Conservation (phyloP, 1,140 invertebrate genomes). For the Lordiphosa mommai region DNA sequence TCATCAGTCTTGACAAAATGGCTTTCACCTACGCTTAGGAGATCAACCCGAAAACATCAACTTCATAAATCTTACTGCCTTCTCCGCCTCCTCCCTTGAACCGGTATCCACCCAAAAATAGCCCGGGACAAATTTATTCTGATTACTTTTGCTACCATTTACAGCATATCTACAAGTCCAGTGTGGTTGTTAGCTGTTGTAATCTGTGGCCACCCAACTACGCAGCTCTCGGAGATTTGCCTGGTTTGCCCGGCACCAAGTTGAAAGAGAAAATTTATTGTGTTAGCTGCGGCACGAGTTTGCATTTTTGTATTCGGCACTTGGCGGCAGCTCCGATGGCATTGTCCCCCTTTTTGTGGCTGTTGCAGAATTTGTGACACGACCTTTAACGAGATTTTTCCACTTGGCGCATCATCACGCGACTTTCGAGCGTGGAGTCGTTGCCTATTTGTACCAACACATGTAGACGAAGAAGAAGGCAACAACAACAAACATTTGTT, state of each 20-base stretch:
- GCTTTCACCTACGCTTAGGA: neutral
- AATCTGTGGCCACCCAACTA: constrained; percentile 44
- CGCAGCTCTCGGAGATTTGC: constrained; percentile 17
- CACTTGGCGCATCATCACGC: constrained; percentile 70
- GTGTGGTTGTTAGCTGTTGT: neutral
- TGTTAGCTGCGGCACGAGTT: constrained; percentile 61
- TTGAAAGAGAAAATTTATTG: constrained; percentile 69
- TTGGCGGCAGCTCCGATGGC: constrained; percentile 15
- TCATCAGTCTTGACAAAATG: too few species aligned
- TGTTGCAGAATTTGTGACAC: constrained; percentile 63
- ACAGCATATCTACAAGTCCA: constrained; percentile 5
- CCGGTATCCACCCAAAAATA: constrained; percentile 1
- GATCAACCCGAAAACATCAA: constrained; percentile 14
- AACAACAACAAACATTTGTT: constrained; percentile 65
- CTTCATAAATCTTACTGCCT: constrained; percentile 38
- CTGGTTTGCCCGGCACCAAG: constrained; percentile 22
- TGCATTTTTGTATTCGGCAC: constrained; percentile 40
- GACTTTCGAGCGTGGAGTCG: constrained; percentile 53
- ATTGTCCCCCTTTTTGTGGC: constrained; percentile 37
- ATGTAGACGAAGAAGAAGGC: constrained; percentile 46
- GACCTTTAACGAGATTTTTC: constrained; percentile 73
- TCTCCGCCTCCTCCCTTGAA: neutral
- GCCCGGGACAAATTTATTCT: constrained; percentile 60
- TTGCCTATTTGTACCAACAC: constrained; percentile 66
- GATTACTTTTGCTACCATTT: constrained; percentile 48